Percentiles rank a stretch among this genome's conserved stretches.
phyloP scores from a whole-genome alignment of 2,888 invertebrate species.

The Choreutis nemorana region DNA sequence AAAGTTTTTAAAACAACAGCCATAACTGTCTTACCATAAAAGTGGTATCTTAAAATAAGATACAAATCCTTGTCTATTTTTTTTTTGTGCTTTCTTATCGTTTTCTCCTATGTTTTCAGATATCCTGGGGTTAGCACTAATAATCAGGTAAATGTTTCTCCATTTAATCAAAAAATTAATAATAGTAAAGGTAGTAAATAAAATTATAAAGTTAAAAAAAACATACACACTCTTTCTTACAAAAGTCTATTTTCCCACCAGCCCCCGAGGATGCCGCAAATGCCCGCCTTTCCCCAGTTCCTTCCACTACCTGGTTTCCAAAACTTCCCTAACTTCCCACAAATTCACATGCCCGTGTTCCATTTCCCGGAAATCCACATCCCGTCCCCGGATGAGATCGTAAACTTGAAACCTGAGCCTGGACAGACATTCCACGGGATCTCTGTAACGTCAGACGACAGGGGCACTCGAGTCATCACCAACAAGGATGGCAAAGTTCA shows the following conservation, averaged over 20 bases:
- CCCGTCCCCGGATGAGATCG: slow-evolving; percentile 17
- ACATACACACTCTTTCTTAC: background rate
- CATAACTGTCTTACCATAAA: no score
- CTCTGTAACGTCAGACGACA: slow-evolving; percentile 14
- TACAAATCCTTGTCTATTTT: no score
- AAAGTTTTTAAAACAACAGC: no score
- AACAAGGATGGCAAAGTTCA: slow-evolving; percentile 21
- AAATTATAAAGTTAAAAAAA: no score
- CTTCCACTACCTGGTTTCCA: slow-evolving; percentile 9
- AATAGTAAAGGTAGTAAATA: no score
- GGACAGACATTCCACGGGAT: slow-evolving; percentile 21
- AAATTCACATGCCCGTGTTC: slow-evolving; percentile 8
- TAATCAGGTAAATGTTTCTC: no score
- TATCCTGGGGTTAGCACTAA: no score
- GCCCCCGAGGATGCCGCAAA: slow-evolving; percentile 7
- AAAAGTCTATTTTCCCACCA: slow-evolving; percentile 1
- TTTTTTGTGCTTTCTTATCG: no score
- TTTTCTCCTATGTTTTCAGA: no score
- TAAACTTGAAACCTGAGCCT: slow-evolving; percentile 13
- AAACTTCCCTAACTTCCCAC: slow-evolving; percentile 14
- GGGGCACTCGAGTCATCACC: slow-evolving; percentile 18
- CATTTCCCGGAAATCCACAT: slow-evolving; percentile 4
- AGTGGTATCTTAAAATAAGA: no score
- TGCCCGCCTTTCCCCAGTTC: slow-evolving; percentile 9
- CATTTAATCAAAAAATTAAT: no score